A percentile compares a stretch with the other conserved stretches of the same genome.
Evolutionary conservation across 2,888 invertebrate species (phyloP).

Genomic region (Calliphora vomitoria): DNA sequence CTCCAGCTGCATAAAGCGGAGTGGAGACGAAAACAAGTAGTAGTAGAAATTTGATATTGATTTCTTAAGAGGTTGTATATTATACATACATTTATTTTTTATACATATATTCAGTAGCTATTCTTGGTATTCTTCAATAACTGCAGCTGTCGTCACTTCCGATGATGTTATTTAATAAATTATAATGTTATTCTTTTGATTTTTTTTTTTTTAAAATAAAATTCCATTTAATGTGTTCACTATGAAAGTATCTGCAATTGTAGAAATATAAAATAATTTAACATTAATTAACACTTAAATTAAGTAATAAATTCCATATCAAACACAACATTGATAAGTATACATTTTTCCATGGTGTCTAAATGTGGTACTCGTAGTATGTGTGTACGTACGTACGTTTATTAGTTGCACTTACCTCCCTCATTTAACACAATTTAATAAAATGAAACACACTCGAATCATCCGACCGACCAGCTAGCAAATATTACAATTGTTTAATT

Average conservation of each 20-base stretch:
- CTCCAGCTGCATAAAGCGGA: not conserved
- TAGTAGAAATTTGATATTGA: conserved; percentile 29
- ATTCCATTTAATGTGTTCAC: not conserved
- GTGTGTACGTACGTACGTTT: not conserved
- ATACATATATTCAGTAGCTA: not conserved
- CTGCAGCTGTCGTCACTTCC: conserved; percentile 20
- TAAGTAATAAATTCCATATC: conserved; percentile 43
- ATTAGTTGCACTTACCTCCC: conserved; percentile 30
- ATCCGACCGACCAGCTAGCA: conserved; percentile 7
- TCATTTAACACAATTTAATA: conserved; percentile 56
- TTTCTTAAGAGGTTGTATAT: conserved; percentile 15
- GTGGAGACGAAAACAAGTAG: not conserved
- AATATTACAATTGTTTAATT: conserved; percentile 38
- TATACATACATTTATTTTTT: not conserved
- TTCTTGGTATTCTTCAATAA: not conserved
- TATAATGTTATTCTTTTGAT: not conserved
- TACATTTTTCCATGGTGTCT: not conserved
- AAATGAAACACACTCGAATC: conserved; percentile 7
- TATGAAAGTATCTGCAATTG: conserved; percentile 22
- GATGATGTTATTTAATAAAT: not conserved
- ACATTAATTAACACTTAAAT: conserved; percentile 12
- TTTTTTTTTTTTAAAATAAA: not conserved
- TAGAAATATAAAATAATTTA: conserved; percentile 12
- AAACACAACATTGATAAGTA: conserved; percentile 4
- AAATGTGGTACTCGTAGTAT: not conserved